Conservation (phyloP, 2,113 vertebrate species). For the Lasiurus cinereus region DNA sequence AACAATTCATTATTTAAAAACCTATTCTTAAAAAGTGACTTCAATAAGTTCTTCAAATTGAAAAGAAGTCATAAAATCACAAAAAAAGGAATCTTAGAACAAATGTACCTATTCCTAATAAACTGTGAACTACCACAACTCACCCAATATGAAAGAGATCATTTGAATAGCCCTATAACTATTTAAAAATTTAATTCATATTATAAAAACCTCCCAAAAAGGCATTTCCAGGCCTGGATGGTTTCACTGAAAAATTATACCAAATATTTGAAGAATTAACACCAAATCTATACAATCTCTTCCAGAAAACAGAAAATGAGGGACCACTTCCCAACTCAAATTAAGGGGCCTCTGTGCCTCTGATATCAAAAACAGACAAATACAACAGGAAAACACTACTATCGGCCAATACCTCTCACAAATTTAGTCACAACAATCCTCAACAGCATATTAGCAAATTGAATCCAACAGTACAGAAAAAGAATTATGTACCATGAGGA, state of each 20-base stretch:
- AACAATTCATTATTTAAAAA: not conserved
- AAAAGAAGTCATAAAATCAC: not conserved
- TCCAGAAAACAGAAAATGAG: not conserved
- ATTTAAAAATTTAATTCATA: not conserved
- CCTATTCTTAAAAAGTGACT: not conserved
- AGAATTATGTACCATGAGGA: not conserved
- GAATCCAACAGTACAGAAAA: not conserved
- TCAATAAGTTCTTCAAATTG: slow-evolving; percentile 9
- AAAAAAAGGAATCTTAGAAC: slow-evolving; percentile 8
- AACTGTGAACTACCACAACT: not conserved
- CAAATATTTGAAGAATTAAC: slow-evolving; percentile 23
- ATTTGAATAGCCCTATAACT: not conserved
- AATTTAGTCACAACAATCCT: slow-evolving; percentile 7
- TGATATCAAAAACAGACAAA: not conserved
- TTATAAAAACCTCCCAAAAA: not conserved
- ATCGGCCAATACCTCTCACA: not conserved
- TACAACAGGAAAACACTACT: not conserved
- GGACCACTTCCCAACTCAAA: not conserved
- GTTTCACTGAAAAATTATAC: not conserved
- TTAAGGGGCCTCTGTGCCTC: not conserved
- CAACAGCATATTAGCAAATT: not conserved
- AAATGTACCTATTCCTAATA: not conserved
- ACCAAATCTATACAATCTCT: not conserved
- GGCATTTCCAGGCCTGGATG: not conserved
- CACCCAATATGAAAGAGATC: not conserved